Evolutionary conservation across 1,140 invertebrate species (phyloP), one percentile per base, ranked within the genome.

Genomic region (Lysiphlebus fabarum): DNA sequence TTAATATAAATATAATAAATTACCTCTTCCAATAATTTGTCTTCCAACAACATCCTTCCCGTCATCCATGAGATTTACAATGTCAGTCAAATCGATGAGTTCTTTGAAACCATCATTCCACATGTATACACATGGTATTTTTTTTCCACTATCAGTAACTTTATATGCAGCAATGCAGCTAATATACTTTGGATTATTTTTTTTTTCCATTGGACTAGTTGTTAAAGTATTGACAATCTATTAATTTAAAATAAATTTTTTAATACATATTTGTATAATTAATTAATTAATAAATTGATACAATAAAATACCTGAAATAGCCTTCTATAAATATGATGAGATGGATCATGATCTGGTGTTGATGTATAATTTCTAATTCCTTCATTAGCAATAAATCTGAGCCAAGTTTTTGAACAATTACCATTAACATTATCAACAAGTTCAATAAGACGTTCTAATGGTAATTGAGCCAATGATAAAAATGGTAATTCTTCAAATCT

Each of bases 11-110:
- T 34, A 43, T 44, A 34, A 42, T 47, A 55, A 53, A 33, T 54
- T 64, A 64, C 71, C 65, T 70, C 67, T 70, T 12, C 54, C 54
- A 61, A 61, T 14, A 36, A 69, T 44, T 61, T 67, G 66, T 49
- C 58, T 51, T 45, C 72, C 72, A 49, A 53, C 17, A 34, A 70
- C 44, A 5, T 49, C 43, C 7, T 26, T 62, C 1, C 40, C 59
- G 49, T 55, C 53, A 14, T 64, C 36, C 6, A 53, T 43, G 17
- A 41, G 5, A 59, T 49, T 3, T 40, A 42, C 14, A 6, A 62
- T 41, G 33, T 44, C 34, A 26, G 60, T 58, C 38, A 70, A 54
- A 38, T 65, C 45, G 5, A 40, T n/a, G 7, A 67, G 12, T 47
- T 68, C 56, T 9, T 12, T 43, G 4, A 73, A 53, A 8, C 34